These are phyloP conservation scores for Drosophila santomea DNA, from an alignment of 1,140 invertebrate genomes.

Conservation along the genomic window DNA sequence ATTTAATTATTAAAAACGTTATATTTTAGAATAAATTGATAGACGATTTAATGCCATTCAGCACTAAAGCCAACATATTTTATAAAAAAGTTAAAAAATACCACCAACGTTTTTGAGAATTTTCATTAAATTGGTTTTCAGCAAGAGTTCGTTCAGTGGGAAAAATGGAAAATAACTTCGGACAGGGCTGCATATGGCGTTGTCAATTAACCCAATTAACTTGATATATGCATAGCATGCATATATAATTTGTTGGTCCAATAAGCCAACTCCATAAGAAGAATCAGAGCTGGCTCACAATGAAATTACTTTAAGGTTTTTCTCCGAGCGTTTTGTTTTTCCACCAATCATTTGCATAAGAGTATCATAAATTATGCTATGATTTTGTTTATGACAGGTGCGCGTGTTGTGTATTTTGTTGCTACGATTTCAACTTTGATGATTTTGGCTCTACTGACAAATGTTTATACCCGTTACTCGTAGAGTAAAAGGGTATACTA, in stretches of 20 bases:
- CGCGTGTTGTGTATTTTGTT: slow-evolving; percentile 30
- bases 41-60: too few species aligned
- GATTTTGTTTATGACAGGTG: slow-evolving; percentile 73
- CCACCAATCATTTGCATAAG: slow-evolving; percentile 54
- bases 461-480: too few species aligned
- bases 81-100: too few species aligned
- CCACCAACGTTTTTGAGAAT: too few species aligned
- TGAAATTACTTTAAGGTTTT: slow-evolving; percentile 45
- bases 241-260: slow-evolving; percentile 63
- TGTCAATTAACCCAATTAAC: slow-evolving; percentile 77
- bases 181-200: slow-evolving; percentile 33
- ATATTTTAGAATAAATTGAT: too few species aligned
- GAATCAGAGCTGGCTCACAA: background rate
- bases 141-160: slow-evolving; percentile 1
- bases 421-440: slow-evolving; percentile 24
- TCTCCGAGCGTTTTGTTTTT: slow-evolving; percentile 21
- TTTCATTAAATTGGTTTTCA: slow-evolving; percentile 23
- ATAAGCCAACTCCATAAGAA: slow-evolving; percentile 20
- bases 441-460: slow-evolving; percentile 32
- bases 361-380: slow-evolving; percentile 76
- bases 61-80: too few species aligned
- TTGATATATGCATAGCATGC: slow-evolving; percentile 74
- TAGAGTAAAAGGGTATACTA: too few species aligned
- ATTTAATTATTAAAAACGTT: too few species aligned
- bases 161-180: slow-evolving; percentile 39